Evolutionary conservation across 2,888 invertebrate genomes (phyloP).

Genomic region (Ophion ventricosus): DNA sequence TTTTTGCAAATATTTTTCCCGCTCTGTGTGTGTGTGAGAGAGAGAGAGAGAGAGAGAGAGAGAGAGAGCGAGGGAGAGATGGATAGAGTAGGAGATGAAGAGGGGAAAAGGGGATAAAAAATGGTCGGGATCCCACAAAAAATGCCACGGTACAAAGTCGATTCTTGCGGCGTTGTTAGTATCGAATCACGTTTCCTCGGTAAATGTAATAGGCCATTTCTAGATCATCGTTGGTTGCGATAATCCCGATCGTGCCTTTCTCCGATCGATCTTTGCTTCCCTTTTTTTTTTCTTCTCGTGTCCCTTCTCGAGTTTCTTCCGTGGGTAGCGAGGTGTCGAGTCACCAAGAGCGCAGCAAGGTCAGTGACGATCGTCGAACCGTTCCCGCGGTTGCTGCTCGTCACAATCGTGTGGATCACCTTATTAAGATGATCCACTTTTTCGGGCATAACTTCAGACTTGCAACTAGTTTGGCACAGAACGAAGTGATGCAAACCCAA

Average conservation of each 20-base stretch:
- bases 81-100: no score
- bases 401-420: no score
- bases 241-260: constrained; percentile 24
- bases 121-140: not conserved
- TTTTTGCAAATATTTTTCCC: constrained; percentile 26
- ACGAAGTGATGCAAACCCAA: no score
- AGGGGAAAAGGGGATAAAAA: no score
- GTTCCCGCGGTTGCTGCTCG: constrained; percentile 37
- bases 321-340: constrained; percentile 51
- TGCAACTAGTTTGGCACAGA: no score
- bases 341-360: constrained; percentile 62
- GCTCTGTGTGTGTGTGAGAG: not conserved
- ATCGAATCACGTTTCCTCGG: not conserved
- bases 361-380: constrained; percentile 65
- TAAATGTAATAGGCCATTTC: constrained; percentile 24
- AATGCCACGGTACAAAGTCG: not conserved
- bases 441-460: no score
- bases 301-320: constrained; percentile 38
- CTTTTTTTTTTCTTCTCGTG: constrained; percentile 58
- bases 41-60: no score
- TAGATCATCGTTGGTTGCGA: constrained; percentile 48
- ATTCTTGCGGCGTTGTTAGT: not conserved
- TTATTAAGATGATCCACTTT: no score
- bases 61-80: no score
- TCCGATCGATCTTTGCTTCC: constrained; percentile 32